Evolutionary conservation across 2,797 vertebrate genomes (phyloP).

Genomic region (Chlorospingus flavigularis): DNA sequence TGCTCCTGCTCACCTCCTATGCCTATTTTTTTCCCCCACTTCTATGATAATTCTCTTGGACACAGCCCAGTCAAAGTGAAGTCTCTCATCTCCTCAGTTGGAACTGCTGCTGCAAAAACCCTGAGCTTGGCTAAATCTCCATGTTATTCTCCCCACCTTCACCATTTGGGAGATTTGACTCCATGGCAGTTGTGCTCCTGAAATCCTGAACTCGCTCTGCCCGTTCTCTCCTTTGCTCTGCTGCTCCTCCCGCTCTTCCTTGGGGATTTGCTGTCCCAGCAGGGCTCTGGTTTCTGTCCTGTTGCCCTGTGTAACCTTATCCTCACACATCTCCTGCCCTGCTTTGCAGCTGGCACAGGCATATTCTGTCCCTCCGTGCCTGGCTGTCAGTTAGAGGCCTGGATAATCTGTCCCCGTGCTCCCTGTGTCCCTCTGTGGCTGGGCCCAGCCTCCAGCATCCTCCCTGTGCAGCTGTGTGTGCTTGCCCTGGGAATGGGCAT

Average conservation of each 20-base stretch:
- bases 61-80: not conserved
- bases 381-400: not conserved
- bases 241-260: not conserved
- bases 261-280: not conserved
- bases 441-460: not conserved
- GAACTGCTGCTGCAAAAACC: not conserved
- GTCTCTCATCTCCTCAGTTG: not conserved
- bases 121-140: not conserved
- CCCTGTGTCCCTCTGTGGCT: fast-evolving
- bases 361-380: not conserved
- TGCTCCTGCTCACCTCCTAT: not conserved
- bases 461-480: not conserved
- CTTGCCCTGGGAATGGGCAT: not conserved
- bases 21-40: not conserved
- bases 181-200: not conserved
- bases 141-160: not conserved
- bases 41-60: not conserved
- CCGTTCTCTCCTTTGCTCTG: fast-evolving
- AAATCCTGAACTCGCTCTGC: not conserved
- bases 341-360: not conserved
- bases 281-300: not conserved
- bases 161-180: not conserved
- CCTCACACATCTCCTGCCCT: not conserved
- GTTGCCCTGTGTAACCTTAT: not conserved
- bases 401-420: not conserved